A percentile compares a stretch with the other conserved stretches of the same genome.
These are phyloP conservation scores for Macrosteles quadrilineatus DNA, from an alignment of 1,140 invertebrate species.

Conservation along the genomic window DNA sequence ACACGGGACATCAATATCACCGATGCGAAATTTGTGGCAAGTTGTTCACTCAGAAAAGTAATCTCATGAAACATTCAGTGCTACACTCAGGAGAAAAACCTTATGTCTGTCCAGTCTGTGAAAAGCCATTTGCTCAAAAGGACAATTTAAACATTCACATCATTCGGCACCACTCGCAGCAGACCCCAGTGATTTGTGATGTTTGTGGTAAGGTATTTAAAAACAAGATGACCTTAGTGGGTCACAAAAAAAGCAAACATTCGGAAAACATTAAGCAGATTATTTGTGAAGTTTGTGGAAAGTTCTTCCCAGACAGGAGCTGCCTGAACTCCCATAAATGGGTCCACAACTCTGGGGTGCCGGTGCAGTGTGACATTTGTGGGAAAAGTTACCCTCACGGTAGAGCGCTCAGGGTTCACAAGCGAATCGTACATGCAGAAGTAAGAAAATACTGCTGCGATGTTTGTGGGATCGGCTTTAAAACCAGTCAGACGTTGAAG, in stretches of 20 bases:
- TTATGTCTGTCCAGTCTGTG: slow-evolving; percentile 70
- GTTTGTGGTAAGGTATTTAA: slow-evolving; percentile 50
- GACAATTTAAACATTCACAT: slow-evolving; percentile 52
- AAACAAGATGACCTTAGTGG: slow-evolving; percentile 51
- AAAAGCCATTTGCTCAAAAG: slow-evolving; percentile 83
- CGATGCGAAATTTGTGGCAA: slow-evolving; percentile 29
- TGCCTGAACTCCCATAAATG: slow-evolving; percentile 61
- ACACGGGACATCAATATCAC: slow-evolving; percentile 26
- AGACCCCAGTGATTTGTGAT: slow-evolving; percentile 20
- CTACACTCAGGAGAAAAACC: slow-evolving; percentile 35
- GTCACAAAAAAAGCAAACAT: slow-evolving; percentile 50
- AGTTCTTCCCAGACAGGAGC: slow-evolving; percentile 63
- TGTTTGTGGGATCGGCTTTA: slow-evolving; percentile 33
- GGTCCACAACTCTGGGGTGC: slow-evolving; percentile 34
- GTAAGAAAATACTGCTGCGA: slow-evolving; percentile 27
- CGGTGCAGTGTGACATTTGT: slow-evolving; percentile 36
- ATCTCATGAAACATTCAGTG: slow-evolving; percentile 28
- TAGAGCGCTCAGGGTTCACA: slow-evolving; percentile 20
- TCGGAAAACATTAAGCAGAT: slow-evolving; percentile 9
- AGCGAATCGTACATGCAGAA: slow-evolving; percentile 5
- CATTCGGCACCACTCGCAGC: slow-evolving; percentile 6
- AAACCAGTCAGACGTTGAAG: slow-evolving; percentile 34
- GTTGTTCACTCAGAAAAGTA: slow-evolving; percentile 31
- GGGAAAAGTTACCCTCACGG: slow-evolving; percentile 28
- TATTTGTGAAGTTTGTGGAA: slow-evolving; percentile 37